Percentiles rank a stretch among this genome's conserved stretches.
Evolutionary conservation across 2,888 invertebrate species (phyloP).

Genomic region (Drosophila maculinotata): DNA sequence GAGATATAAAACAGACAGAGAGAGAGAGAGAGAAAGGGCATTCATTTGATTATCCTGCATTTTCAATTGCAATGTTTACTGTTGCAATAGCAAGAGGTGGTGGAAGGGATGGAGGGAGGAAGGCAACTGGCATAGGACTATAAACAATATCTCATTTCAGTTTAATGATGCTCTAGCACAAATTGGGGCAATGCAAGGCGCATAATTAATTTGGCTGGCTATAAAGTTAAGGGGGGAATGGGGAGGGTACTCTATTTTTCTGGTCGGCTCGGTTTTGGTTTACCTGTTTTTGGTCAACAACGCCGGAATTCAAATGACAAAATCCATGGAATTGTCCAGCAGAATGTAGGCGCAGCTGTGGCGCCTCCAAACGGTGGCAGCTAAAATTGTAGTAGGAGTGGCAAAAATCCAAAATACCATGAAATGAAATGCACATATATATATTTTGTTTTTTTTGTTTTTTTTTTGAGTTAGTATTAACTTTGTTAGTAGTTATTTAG

Average conservation of each 20-base stretch:
- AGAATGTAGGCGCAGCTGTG: conserved; percentile 80
- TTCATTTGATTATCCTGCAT: conserved; percentile 63
- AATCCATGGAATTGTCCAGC: conserved; percentile 80
- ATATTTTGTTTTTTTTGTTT: not conserved
- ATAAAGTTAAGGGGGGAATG: conserved; percentile 1
- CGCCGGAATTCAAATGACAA: conserved; percentile 64
- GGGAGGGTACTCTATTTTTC: conserved; percentile 11
- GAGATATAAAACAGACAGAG: not conserved
- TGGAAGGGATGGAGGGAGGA: not conserved
- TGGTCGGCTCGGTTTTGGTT: conserved; percentile 39
- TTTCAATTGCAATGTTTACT: conserved; percentile 60
- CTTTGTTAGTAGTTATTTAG: conserved; percentile 54
- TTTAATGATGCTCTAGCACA: conserved; percentile 71
- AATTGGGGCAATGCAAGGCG: conserved; percentile 55
- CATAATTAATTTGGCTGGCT: conserved; percentile 73
- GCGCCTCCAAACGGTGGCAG: conserved; percentile 77
- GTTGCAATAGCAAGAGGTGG: conserved; percentile 40
- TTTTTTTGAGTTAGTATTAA: conserved; percentile 32
- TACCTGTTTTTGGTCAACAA: conserved; percentile 51
- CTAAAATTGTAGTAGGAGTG: conserved; percentile 34
- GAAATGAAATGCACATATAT: conserved; percentile 38
- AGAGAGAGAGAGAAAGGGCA: conserved; percentile 28
- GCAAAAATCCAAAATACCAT: conserved; percentile 1
- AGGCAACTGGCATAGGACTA: conserved; percentile 13
- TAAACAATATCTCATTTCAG: conserved; percentile 68